Evolutionary conservation across 2,113 vertebrate species (phyloP).

Genomic region (Coptodon rendalli): DNA sequence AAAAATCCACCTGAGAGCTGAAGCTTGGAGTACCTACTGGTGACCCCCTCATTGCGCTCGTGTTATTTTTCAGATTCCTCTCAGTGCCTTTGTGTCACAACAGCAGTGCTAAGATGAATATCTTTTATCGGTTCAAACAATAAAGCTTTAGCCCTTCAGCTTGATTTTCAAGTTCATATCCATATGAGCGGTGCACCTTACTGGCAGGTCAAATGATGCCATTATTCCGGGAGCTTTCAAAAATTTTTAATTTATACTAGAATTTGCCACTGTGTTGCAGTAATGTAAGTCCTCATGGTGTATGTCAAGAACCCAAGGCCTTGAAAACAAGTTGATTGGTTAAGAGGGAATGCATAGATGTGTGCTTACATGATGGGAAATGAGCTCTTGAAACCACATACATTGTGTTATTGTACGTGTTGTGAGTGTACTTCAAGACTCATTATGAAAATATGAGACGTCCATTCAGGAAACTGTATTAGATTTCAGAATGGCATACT

Average conservation of each 20-base stretch:
- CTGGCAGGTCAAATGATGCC: not conserved
- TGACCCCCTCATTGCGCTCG: not conserved
- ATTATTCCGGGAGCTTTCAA: not conserved
- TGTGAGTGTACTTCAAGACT: not conserved
- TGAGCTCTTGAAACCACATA: not conserved
- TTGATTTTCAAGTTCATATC: not conserved
- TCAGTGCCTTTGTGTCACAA: not conserved
- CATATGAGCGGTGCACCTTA: not conserved
- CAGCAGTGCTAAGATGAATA: not conserved
- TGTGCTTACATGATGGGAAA: not conserved
- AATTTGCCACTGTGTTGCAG: not conserved
- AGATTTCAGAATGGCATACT: not conserved
- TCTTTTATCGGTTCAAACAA: not conserved
- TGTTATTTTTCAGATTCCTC: not conserved
- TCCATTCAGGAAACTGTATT: not conserved
- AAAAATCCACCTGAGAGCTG: constrained; percentile 2
- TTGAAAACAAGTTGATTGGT: not conserved
- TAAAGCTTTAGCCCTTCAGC: not conserved
- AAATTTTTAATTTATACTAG: not conserved
- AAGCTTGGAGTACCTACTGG: not conserved
- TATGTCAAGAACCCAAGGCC: not conserved
- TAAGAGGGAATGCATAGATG: not conserved
- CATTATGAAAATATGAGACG: not conserved
- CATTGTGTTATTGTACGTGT: not conserved
- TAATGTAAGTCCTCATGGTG: not conserved